Base-by-base conservation (phyloP, 2,113 vertebrate genomes). In the Antechinus flavipes region DNA sequence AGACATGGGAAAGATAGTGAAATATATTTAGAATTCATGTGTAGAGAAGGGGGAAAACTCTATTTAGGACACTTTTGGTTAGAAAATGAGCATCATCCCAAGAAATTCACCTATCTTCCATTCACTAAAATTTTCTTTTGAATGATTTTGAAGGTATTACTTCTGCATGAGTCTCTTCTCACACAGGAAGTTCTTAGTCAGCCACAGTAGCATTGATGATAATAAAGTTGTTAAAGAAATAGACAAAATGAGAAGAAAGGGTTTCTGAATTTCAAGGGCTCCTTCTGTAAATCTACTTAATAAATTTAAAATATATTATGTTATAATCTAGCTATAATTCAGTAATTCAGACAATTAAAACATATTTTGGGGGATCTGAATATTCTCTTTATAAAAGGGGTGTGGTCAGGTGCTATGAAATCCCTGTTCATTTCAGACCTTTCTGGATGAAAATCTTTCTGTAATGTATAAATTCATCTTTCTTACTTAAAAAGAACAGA, bases 111-210 rank as follows among this genome's bases (percentile, higher is more conserved):
- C 92, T 95, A 91, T 24, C 35, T 84, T 97, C 97, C 61, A 97
- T 95, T 96, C 97, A 97, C 96, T 97, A 96, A 95, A 93, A 91
- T 95, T 10, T 90, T 47, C 92, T 50, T 96, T 76, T 49, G 94
- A 94, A 97, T 95, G 93, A 68, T 68, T 94, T 96, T 91, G 91
- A 94, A 97, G 97, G 96, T 96, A 94, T 46, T 94, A 92, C 68
- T 91, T 91, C 93, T 89, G 84, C 76, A 42, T 94, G 96, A 96
- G 53, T 94, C 84, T 94, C 93, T n/a, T 90, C 94, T 84, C 90
- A 94, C 93, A 96, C 96, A 97, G 97, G 96, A 97, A 96, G 58
- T 92, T 95, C 89, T 94, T 54, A 68, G 94, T 94, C 96, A 97
- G 91, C 93, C 90, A 53, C n/a, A 61, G 84, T 91, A 91, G 53